Base-by-base conservation (phyloP, 1,140 invertebrate species). In the Sipha flava region DNA sequence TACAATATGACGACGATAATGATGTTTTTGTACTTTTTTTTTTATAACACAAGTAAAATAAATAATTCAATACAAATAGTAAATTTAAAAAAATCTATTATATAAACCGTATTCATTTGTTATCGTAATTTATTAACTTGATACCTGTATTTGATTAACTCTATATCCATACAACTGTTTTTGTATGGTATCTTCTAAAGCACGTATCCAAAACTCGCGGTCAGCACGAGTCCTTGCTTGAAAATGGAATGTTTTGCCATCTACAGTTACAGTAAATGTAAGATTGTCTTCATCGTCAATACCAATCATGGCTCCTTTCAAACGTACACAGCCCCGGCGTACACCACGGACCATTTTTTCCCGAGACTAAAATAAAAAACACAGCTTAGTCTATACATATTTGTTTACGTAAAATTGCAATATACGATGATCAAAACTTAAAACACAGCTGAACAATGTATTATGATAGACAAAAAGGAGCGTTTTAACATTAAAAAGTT, bases 201-300 rank as follows among this genome's bases (percentile, higher is more conserved):
- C 94, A 43, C 93, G 90, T 49, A 99, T 94, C 98, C 98, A 99
- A 82, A 92, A 91, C 85, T 98, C 95, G 72, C 97, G 88, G 86
- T 99, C 97, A 81, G 95, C 94, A 10, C 91, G 91, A 87, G 98
- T 94, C 83, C 95, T 89, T 18, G 97, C 95, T 93, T 94, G 87
- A 86, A 99, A 98, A 87, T 99, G 98, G 87, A 99, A 99, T 21
- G 96, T 97, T 87, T 99, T 99, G 81, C 96, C 93, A 87, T 99
- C 97, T 6, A 98, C 96, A 6, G 97, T 98, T 83, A 99, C 97
- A 18, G 97, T 99, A 87, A 99, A 99, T 10, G 97, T 98, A 82
- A 95, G 96, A 85, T 98, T 96, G 86, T 99, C 98, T 87, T 98
- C 96, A 86, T 98, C 96, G 86, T 99, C 97, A 83, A 99, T 99